Evolutionary conservation across 1,140 invertebrate genomes (phyloP).

Genomic region (Brachionus rubens): DNA sequence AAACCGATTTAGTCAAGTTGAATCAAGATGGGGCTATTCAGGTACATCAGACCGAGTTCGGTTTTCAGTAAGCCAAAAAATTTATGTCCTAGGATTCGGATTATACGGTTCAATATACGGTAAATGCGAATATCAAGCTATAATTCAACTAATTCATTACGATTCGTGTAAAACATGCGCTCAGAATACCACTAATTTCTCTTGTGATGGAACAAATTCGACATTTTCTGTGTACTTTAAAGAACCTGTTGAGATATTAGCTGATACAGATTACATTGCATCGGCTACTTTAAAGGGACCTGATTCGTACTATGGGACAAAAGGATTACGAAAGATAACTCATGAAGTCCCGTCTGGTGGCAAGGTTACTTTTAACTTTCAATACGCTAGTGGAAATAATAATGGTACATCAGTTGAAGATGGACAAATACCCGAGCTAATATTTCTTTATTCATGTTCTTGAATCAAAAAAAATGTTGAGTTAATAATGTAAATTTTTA

Average conservation of each 20-base stretch:
- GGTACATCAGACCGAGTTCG: conserved; percentile 78
- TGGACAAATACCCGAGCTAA: conserved; percentile 83
- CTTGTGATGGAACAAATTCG: conserved; percentile 74
- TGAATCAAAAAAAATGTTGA: no score
- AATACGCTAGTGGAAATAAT: conserved; percentile 77
- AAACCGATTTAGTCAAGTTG: conserved; percentile 75
- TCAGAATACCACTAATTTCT: conserved; percentile 73
- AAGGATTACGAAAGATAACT: conserved; percentile 72
- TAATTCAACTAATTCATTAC: conserved; percentile 68
- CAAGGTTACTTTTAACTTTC: conserved; percentile 78
- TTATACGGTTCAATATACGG: conserved; percentile 81
- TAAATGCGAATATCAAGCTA: conserved; percentile 74
- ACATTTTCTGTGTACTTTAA: conserved; percentile 84
- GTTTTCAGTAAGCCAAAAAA: conserved; percentile 76
- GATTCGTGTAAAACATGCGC: conserved; percentile 73
- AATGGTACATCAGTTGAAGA: conserved; percentile 85
- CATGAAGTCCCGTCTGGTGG: conserved; percentile 72
- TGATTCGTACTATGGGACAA: conserved; percentile 81
- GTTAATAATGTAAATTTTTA: no score
- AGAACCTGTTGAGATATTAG: conserved; percentile 77
- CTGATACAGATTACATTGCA: conserved; percentile 77
- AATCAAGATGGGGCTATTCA: conserved; percentile 80
- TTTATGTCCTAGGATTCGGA: conserved; percentile 82
- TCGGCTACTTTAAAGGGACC: conserved; percentile 75
- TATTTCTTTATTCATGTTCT: conserved; percentile 63